A percentile compares a stretch with the other conserved stretches of the same genome.
phyloP scores from a whole-genome alignment of 1,140 invertebrate genomes.

The Plectrocnemia conspersa region DNA sequence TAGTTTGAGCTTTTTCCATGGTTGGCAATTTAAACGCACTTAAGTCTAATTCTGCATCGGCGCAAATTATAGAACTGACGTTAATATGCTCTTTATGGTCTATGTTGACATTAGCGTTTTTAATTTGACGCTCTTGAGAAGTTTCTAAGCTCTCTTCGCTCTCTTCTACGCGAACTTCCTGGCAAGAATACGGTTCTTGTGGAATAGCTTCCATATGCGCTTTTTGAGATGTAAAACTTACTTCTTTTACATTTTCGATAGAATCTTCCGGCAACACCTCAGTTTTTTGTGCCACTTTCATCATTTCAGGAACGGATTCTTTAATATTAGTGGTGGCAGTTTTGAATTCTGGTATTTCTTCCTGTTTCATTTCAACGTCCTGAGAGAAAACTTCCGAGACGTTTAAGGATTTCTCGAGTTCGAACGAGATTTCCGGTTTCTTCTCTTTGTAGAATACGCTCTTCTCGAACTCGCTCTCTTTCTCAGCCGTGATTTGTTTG shows the following conservation, averaged over 20 bases:
- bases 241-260: conserved; percentile 27
- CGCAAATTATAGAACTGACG: conserved; percentile 21
- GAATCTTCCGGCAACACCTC: conserved; percentile 36
- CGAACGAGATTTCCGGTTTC: conserved; percentile 20
- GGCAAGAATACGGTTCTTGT: conserved; percentile 21
- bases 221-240: conserved; percentile 2
- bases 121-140: neutral
- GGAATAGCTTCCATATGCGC: conserved; percentile 22
- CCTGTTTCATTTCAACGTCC: conserved; percentile 19
- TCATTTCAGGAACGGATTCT: conserved; percentile 18
- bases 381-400: conserved; percentile 30
- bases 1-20: conserved; percentile 21
- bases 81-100: conserved; percentile 27
- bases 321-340: conserved; percentile 4
- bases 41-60: conserved; percentile 19
- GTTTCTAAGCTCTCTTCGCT: conserved; percentile 18
- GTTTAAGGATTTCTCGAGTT: conserved; percentile 27
- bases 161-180: conserved; percentile 28
- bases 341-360: conserved; percentile 18
- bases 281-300: conserved; percentile 36
- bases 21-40: conserved; percentile 11
- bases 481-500: conserved; percentile 22
- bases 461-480: conserved; percentile 23
- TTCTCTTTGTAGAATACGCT: neutral
- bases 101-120: conserved; percentile 20